These are phyloP conservation scores for Passerina amoena DNA, from an alignment of 2,113 vertebrate species.

Conservation along the genomic window DNA sequence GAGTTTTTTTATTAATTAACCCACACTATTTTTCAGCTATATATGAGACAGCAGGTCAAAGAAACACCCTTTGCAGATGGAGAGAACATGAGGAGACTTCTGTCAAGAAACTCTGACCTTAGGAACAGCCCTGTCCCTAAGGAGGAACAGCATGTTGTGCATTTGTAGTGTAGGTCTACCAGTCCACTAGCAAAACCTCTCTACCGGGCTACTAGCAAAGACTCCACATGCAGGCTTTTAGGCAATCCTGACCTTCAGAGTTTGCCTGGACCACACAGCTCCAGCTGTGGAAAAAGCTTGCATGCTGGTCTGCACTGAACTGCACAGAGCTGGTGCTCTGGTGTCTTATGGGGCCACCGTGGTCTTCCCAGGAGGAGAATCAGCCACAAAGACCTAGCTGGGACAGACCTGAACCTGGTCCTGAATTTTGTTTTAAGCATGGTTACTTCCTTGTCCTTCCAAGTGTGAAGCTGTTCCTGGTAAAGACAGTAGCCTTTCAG, in stretches of 20 bases:
- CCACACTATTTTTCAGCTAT: neutral
- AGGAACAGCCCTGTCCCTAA: neutral
- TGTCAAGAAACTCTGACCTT: neutral
- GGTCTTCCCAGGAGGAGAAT: neutral
- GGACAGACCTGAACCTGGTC: neutral
- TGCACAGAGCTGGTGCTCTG: accelerated
- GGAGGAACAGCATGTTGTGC: accelerated
- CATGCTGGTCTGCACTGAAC: neutral
- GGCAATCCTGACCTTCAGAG: neutral
- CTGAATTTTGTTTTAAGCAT: neutral
- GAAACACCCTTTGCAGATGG: neutral
- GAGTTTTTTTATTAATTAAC: neutral
- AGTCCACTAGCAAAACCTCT: neutral
- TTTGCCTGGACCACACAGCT: neutral
- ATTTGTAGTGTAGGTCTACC: neutral
- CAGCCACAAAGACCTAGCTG: accelerated
- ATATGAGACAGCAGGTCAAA: neutral
- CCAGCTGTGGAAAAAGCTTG: neutral
- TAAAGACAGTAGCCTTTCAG: slow-evolving; percentile 25
- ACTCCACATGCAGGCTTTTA: neutral
- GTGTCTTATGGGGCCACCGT: accelerated
- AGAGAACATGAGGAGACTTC: neutral
- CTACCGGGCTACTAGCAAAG: neutral
- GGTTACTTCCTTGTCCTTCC: neutral
- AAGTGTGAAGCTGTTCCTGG: neutral